A percentile compares a stretch with the other conserved stretches of the same genome.
Evolutionary conservation across 2,113 vertebrate genomes (phyloP).

Genomic region (Steatornis caripensis): DNA sequence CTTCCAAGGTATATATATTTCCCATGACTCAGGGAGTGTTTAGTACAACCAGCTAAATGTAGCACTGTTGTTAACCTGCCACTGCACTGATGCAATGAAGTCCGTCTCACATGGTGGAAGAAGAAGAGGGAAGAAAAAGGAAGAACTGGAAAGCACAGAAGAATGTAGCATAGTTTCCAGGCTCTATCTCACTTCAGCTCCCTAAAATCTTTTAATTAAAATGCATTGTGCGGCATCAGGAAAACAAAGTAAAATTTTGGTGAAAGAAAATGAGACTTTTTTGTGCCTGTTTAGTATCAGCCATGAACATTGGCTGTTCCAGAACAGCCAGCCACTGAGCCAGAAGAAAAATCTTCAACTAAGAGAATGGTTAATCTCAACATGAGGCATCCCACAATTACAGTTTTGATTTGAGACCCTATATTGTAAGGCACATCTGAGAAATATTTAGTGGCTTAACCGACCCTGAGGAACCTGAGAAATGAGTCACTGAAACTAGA

Average conservation of each 20-base stretch:
- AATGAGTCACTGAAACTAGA: neutral
- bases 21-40: neutral
- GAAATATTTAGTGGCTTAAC: neutral
- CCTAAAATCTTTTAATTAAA: neutral
- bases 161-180: neutral
- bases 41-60: neutral
- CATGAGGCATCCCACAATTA: neutral
- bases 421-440: neutral
- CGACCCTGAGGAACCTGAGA: conserved; percentile 1
- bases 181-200: neutral
- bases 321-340: neutral
- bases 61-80: neutral
- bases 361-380: neutral
- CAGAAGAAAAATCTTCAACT: neutral
- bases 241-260: neutral
- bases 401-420: neutral
- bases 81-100: neutral
- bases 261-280: neutral
- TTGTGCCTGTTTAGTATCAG: neutral
- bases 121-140: neutral
- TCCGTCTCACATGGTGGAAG: neutral
- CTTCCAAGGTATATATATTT: neutral
- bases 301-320: neutral
- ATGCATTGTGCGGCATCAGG: neutral
- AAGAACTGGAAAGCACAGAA: neutral